Base-by-base conservation (phyloP, 2,888 invertebrate species). In the Spodoptera exigua region DNA sequence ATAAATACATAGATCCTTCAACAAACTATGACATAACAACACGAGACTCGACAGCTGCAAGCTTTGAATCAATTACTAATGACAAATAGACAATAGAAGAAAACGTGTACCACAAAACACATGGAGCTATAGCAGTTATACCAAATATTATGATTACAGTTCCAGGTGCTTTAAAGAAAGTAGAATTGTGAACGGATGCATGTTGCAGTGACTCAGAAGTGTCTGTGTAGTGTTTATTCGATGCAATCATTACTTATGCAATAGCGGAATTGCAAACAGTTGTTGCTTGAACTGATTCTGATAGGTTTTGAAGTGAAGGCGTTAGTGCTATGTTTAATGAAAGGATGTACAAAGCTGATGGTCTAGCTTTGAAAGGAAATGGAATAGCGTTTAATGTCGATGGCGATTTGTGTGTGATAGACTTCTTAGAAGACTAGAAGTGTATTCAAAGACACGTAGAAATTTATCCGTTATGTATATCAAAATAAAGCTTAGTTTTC, bases 191-290 rank as follows among this genome's bases (percentile, higher is more conserved):
- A 60, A 40, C 51, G 59, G 54, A 55, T 59, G 43, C 43, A 44
- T 34, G 35, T 53, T 32, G 14, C 5, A 46, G 17, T 66, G 71
- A 72, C 48, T 72, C 75, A 74, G 61, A 7, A 46, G 18, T 66
- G 71, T 74, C 52, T 72, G 71, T 70, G 61, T 21, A 1, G 16
- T 37, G 11, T 39, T 51, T 35, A 64, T 61, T 49, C 35, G 21
- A 16, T 34, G 17, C 47, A 14, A 70, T 54, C 64, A 53, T 69
- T 54, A 65, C 35, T 74, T 70, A 47, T 47, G 54, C 53, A 72
- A 74, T 74, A 57, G 21, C 54, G 67, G 67, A 74, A 54, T 66
- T 74, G 48, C 41, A 57, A 53, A 70, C 70, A 14, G n/a, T 34
- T 69, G 34, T 45, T 57, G 51, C 46, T 62, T 43, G 21, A 39